phyloP scores from a whole-genome alignment of 1,140 invertebrate species.

The Danaus plexippus region DNA sequence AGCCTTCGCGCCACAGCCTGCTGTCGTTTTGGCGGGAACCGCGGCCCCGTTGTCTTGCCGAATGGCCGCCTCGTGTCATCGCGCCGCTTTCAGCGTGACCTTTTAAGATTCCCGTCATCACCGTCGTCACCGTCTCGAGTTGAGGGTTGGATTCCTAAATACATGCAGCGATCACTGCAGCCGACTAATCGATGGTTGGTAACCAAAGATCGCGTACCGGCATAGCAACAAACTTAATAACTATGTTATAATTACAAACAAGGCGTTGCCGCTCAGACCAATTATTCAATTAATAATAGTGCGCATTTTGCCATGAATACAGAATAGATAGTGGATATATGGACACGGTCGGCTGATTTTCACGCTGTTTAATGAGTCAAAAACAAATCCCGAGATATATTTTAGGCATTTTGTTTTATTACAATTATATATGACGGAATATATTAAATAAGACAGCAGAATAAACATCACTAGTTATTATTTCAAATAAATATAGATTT shows the following conservation, averaged over 20 bases:
- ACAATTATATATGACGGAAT: too few species aligned
- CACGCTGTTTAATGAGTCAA: slow-evolving; percentile 20
- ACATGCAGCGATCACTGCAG: slow-evolving; percentile 6
- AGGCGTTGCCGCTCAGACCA: slow-evolving; percentile 28
- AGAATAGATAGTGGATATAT: slow-evolving; percentile 35
- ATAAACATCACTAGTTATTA: too few species aligned
- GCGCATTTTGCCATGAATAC: slow-evolving; percentile 33
- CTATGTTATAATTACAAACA: slow-evolving; percentile 26
- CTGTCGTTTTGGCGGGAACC: slow-evolving; percentile 65
- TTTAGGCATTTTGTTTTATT: too few species aligned
- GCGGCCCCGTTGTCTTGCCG: slow-evolving; percentile 34
- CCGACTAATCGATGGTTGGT: slow-evolving; percentile 7
- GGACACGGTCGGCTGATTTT: slow-evolving; percentile 32
- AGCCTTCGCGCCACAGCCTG: slow-evolving; percentile 66
- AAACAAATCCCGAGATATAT: slow-evolving; percentile 2
- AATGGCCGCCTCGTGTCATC: slow-evolving; percentile 36
- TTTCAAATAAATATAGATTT: too few species aligned
- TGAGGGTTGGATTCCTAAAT: slow-evolving; percentile 19
- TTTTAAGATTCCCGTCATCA: slow-evolving; percentile 27
- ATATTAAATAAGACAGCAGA: too few species aligned
- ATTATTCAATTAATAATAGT: slow-evolving; percentile 41
- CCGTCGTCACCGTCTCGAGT: slow-evolving; percentile 17
- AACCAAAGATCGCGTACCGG: slow-evolving; percentile 15
- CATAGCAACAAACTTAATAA: slow-evolving; percentile 26
- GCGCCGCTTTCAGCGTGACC: slow-evolving; percentile 47